phyloP scores from a whole-genome alignment of 2,888 invertebrate genomes.

The Drosophila villosipedis region DNA sequence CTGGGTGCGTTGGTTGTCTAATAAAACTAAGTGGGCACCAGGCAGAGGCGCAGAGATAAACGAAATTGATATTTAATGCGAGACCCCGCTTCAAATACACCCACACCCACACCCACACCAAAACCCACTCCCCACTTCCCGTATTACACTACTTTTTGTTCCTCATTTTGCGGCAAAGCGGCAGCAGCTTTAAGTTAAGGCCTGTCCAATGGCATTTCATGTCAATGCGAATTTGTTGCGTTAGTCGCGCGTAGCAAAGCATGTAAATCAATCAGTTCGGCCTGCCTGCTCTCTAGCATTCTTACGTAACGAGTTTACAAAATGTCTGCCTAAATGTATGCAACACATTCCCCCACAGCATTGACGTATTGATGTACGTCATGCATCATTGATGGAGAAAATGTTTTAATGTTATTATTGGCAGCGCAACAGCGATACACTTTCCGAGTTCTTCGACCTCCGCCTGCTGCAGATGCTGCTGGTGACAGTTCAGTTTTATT shows the following conservation, averaged over 20 bases:
- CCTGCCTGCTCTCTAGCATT: conserved; percentile 49
- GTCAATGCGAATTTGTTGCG: conserved; percentile 58
- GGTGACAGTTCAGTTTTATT: conserved; percentile 78
- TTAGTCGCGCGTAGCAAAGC: conserved; percentile 64
- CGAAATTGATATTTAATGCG: conserved; percentile 79
- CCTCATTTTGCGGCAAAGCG: conserved; percentile 54
- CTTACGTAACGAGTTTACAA: conserved; percentile 49
- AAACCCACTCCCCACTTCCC: background rate
- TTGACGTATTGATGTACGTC: conserved; percentile 76
- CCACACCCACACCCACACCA: background rate
- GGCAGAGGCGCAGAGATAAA: conserved; percentile 66
- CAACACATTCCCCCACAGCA: conserved; percentile 47
- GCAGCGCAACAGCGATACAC: conserved; percentile 15
- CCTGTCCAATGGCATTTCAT: conserved; percentile 64
- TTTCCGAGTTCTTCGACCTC: conserved; percentile 3
- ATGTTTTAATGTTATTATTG: conserved; percentile 79
- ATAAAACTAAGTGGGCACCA: conserved; percentile 75
- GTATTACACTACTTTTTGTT: background rate
- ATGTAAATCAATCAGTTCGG: conserved; percentile 77
- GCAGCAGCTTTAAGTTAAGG: conserved; percentile 39
- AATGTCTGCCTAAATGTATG: conserved; percentile 67
- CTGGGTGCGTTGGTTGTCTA: conserved; percentile 59
- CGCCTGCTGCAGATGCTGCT: conserved; percentile 32
- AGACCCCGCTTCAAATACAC: conserved; percentile 5
- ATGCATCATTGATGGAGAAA: conserved; percentile 80